Evolutionary conservation across 2,888 invertebrate genomes (phyloP), one percentile per base, ranked within the genome.

Genomic region (Ichneumon xanthorius): DNA sequence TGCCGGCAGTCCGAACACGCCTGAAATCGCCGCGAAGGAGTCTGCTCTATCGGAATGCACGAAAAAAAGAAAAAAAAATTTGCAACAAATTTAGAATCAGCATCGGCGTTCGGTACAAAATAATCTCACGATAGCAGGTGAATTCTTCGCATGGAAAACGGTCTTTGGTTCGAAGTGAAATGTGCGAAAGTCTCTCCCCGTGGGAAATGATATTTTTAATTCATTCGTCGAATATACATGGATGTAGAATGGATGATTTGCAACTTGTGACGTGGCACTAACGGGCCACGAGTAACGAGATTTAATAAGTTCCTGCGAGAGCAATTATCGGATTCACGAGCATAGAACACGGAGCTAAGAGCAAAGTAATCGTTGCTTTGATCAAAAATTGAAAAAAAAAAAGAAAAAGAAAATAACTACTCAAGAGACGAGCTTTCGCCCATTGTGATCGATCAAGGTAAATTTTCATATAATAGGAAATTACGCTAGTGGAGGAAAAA

Each of bases 161-260:
- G 65, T 16, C 11, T 26, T 37, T 2, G 53, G 14, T 14, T 37
- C 53, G 26, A 50, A 65, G 65, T 22, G 63, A 76, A 67, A 76
- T 67, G 76, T 67, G 76, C 76, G 76, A 76, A 55, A 67, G 76
- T 76, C 76, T 67, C 65, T 67, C 65, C 50, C 65, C 61, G 76
- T 76, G 76, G 53, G 67, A 76, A 76, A 67, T 65, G 7, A 19
- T 37, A 4, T 63, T 63, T 63, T 40, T 40, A 22, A 9, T 40
- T 40, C 11, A 63, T 75, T 63, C 50, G 50, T 75, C 48, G 7
- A 63, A 75, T 48, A 16, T 30, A 45, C n/a, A 61, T 26, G 16
- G 14, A 40, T 22, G 9, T 16, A 19, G 30, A 50, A 63, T n/a
- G 16, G 48, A 75, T 63, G 45, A 61, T 33, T 61, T 33, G 61